Evolutionary conservation across 1,140 invertebrate genomes (phyloP).

Genomic region (Pantala flavescens): DNA sequence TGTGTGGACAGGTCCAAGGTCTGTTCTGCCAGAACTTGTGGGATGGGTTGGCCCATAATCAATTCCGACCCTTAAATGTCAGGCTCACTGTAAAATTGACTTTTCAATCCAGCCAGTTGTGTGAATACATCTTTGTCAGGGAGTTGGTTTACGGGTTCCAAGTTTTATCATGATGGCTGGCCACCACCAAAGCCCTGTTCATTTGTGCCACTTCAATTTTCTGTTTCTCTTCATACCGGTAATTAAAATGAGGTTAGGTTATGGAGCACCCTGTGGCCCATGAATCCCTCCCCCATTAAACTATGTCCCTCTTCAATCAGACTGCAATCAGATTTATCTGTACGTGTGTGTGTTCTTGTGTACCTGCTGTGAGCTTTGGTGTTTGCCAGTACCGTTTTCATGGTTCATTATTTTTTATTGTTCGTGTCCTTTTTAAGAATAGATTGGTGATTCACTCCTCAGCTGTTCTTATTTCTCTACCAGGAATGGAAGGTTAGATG

Average conservation of each 20-base stretch:
- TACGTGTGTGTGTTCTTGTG: conserved; percentile 15
- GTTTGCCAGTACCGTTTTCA: conserved; percentile 18
- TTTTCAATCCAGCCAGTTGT: conserved; percentile 9
- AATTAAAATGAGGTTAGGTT: conserved; percentile 9
- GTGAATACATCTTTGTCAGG: conserved; percentile 10
- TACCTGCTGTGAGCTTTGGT: conserved; percentile 18
- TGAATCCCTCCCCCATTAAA: neutral
- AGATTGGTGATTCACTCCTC: conserved; percentile 15
- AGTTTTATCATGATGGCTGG: conserved; percentile 8
- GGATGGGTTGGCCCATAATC: conserved; percentile 1
- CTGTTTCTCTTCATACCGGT: neutral
- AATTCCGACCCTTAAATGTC: neutral
- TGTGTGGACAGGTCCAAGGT: conserved; percentile 1
- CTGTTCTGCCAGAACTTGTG: neutral
- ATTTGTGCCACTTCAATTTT: conserved; percentile 4
- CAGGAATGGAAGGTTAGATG: conserved; percentile 15
- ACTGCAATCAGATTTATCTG: conserved; percentile 16
- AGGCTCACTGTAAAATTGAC: conserved; percentile 7
- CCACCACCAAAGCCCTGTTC: conserved; percentile 14
- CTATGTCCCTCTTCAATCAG: neutral
- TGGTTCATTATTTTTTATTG: conserved; percentile 13
- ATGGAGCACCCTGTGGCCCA: neutral
- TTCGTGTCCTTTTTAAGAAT: conserved; percentile 10
- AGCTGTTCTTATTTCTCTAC: conserved; percentile 14
- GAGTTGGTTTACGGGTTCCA: conserved; percentile 13